A percentile compares a stretch with the other conserved stretches of the same genome.
Evolutionary conservation across 1,140 invertebrate species (phyloP).

Genomic region (Caenorhabditis inopinata): DNA sequence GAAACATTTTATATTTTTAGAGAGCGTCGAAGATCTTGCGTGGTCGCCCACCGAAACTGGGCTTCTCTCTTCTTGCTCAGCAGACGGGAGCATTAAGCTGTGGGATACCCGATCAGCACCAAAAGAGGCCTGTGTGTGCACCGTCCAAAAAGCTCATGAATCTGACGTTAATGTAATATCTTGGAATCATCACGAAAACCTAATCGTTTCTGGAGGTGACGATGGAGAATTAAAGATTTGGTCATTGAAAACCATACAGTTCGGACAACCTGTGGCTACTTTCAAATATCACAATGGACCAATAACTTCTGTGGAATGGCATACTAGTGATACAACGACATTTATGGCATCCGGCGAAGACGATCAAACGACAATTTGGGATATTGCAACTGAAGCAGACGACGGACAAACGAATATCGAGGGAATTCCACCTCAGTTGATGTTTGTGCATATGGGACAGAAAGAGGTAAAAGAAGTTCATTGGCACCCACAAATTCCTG

Average conservation of each 20-base stretch:
- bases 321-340: conserved; percentile 84
- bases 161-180: conserved; percentile 95
- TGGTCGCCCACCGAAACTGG: conserved; percentile 95
- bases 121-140: conserved; percentile 86
- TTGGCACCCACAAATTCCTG: conserved; percentile 93
- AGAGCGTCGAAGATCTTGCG: conserved; percentile 93
- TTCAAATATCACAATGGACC: conserved; percentile 90
- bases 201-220: conserved; percentile 89
- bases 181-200: conserved; percentile 88
- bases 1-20: neutral
- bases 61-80: conserved; percentile 69
- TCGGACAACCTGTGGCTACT: conserved; percentile 77
- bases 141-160: conserved; percentile 81
- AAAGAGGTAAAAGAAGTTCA: conserved; percentile 95
- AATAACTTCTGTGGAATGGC: conserved; percentile 95
- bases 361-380: conserved; percentile 95
- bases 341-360: conserved; percentile 90
- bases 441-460: conserved; percentile 98
- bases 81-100: conserved; percentile 55
- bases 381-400: conserved; percentile 78
- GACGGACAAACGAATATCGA: conserved; percentile 65
- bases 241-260: conserved; percentile 84
- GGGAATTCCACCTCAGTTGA: conserved; percentile 83
- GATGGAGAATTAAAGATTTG: conserved; percentile 90
- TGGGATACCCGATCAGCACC: conserved; percentile 54